Conservation (phyloP, 2,888 invertebrate genomes). For the Troides oblongomaculatus region DNA sequence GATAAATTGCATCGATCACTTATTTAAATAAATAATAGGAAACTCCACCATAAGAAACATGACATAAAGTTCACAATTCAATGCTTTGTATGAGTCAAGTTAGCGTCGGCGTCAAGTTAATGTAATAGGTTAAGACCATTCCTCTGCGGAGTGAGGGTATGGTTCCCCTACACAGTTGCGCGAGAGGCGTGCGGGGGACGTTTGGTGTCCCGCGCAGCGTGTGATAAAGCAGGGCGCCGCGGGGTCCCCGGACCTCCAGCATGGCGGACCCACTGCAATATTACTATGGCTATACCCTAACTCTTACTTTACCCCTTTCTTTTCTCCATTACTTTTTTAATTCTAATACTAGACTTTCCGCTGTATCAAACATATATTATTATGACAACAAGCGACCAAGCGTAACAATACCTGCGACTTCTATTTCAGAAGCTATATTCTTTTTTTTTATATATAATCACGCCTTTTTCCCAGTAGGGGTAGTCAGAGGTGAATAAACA, state of each 20-base stretch:
- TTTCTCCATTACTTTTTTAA: background rate
- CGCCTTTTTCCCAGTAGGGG: too few species aligned
- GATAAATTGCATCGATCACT: background rate
- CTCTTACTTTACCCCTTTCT: background rate
- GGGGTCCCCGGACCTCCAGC: constrained; percentile 73
- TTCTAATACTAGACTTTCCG: too few species aligned
- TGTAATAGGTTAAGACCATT: constrained; percentile 1
- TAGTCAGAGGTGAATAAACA: too few species aligned
- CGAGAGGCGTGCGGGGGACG: constrained; percentile 43
- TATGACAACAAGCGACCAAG: background rate
- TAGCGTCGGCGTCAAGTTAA: background rate
- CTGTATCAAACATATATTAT: too few species aligned
- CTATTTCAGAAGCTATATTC: background rate
- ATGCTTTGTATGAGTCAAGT: background rate
- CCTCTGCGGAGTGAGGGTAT: constrained; percentile 18
- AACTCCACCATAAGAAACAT: background rate
- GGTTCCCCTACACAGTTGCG: constrained; percentile 35
- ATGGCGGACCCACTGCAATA: constrained; percentile 43
- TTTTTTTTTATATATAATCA: too few species aligned
- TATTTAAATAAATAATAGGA: background rate
- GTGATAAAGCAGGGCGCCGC: constrained; percentile 78
- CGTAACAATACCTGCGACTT: background rate
- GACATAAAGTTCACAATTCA: background rate
- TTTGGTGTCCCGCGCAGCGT: constrained; percentile 74
- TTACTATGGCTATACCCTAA: constrained; percentile 44